Conservation (phyloP, 2,797 vertebrate genomes). For the Cryptoprocta ferox region DNA sequence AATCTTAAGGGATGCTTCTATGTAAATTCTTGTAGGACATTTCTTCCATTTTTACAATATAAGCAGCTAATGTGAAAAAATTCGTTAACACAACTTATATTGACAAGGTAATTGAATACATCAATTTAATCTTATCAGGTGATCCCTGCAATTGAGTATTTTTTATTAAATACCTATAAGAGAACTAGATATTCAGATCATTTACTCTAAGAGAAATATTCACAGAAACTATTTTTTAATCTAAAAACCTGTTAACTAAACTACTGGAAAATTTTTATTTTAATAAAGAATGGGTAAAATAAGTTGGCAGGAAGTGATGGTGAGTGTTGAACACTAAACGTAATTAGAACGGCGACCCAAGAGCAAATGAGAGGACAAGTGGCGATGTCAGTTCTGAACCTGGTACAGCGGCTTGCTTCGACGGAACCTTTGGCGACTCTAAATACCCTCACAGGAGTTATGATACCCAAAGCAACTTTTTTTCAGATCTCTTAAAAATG, state of each 20-base stretch:
- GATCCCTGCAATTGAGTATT: neutral
- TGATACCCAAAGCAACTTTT: neutral
- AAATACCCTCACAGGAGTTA: neutral
- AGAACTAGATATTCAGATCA: neutral
- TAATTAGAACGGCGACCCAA: neutral
- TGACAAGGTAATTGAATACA: neutral
- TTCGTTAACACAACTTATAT: neutral
- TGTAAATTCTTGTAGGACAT: neutral
- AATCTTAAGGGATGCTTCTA: slow-evolving; percentile 33
- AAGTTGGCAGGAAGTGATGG: neutral
- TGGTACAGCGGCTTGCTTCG: neutral
- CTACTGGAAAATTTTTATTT: neutral
- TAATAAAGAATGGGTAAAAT: neutral
- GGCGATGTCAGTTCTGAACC: neutral
- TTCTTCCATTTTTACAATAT: neutral
- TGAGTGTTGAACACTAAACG: neutral
- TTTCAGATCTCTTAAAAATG: neutral
- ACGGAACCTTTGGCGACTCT: neutral
- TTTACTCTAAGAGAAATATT: neutral
- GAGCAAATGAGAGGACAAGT: neutral
- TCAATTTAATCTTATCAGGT: neutral
- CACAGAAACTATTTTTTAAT: slow-evolving; percentile 23
- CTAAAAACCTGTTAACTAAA: slow-evolving; percentile 34
- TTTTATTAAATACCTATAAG: neutral
- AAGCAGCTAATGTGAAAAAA: slow-evolving; percentile 24